Evolutionary conservation across 1,140 invertebrate genomes (phyloP), one percentile per base, ranked within the genome.

Genomic region (Calycopis cecrops): DNA sequence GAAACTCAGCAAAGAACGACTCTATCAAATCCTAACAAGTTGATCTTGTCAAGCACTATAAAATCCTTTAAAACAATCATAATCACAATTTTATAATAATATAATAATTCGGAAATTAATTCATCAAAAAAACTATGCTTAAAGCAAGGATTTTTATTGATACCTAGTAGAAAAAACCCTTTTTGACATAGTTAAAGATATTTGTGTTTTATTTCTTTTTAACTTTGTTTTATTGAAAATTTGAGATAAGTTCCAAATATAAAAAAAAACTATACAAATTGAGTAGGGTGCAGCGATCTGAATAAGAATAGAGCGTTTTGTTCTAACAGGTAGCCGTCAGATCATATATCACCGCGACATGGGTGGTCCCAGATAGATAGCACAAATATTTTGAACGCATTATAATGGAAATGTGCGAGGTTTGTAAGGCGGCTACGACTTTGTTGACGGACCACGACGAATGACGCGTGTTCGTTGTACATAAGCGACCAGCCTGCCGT

Each of bases 381-480:
- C 76, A 79, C 69, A 76, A 79, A 82, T 72, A 82, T 80, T 78
- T 84, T 75, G 69, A 76, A 67, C 69, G 76, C 63, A 83, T 86
- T 86, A 81, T 86, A 65, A 86, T 86, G 80, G 71, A 73, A 84
- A 86, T 86, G 63, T 59, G 69, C 63, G 62, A 68, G 69, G 72
- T 68, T 63, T 67, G 69, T 67, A 62, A 66, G 64, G 62, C 63
- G 60, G 70, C 59, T 55, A 61, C 57, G 60, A 60, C 65, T 71
- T 83, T 85, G 79, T 85, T 59, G 21, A 50, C 59, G 47, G 52
- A 82, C 69, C 82, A 82, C 71, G 72, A 84, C 82, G 62, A 81
- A 85, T 83, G 72, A 61, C 63, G 62, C 58, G 61, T 71, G 67
- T 71, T 62, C 54, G 56, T 55, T 57, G 57, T 52, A 58, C 35